Evolutionary conservation across 2,888 invertebrate species (phyloP).

Genomic region (Gandaritis pyraliata): DNA sequence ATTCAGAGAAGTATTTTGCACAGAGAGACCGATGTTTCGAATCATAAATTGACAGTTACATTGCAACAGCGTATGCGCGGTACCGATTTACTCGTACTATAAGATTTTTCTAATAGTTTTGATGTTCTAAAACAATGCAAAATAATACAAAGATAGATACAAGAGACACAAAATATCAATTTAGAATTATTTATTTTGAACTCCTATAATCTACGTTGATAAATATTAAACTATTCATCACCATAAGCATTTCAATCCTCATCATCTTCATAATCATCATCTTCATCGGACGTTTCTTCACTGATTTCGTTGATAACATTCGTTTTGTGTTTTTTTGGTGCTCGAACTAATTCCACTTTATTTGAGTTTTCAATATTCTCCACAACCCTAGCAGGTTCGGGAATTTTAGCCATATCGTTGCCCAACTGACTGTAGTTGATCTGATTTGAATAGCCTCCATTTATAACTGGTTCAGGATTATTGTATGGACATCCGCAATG

Average conservation of each 20-base stretch:
- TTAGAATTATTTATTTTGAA: slow-evolving; percentile 26
- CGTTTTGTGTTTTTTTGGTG: slow-evolving; percentile 34
- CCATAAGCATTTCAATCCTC: slow-evolving; percentile 17
- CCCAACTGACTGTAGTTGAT: slow-evolving; percentile 48
- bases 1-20: too few relatives aligned
- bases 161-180: neutral
- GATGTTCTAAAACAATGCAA: neutral
- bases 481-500: slow-evolving; percentile 51
- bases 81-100: too few relatives aligned
- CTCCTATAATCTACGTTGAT: slow-evolving; percentile 27
- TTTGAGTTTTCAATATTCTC: slow-evolving; percentile 17
- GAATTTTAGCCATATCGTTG: slow-evolving; percentile 1
- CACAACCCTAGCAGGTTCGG: slow-evolving; percentile 3
- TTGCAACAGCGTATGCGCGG: too few relatives aligned
- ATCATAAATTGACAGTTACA: too few relatives aligned
- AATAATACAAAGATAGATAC: too few relatives aligned
- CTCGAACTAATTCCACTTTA: slow-evolving; percentile 6
- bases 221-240: slow-evolving; percentile 27
- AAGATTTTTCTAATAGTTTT: too few relatives aligned
- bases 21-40: too few relatives aligned
- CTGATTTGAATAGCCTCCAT: slow-evolving; percentile 57
- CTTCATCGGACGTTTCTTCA: slow-evolving; percentile 51
- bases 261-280: slow-evolving; percentile 40
- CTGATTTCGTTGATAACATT: slow-evolving; percentile 42
- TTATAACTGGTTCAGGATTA: slow-evolving; percentile 48